Percentiles rank a stretch among this genome's conserved stretches.
phyloP scores from a whole-genome alignment of 23 tunicate genomes.

The Trididemnum miniatum region DNA sequence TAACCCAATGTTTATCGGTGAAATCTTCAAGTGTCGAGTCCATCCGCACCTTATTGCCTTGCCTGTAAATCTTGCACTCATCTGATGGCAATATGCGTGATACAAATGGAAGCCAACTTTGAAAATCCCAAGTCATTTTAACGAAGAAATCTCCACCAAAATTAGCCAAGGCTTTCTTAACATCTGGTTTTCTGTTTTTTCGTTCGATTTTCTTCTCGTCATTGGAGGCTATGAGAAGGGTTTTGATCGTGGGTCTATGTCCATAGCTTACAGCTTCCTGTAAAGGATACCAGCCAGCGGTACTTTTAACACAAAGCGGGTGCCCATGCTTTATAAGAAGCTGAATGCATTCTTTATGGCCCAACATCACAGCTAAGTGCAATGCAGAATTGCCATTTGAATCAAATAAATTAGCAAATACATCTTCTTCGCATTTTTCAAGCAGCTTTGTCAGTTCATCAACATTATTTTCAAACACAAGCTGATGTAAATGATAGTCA shows the following conservation, averaged over 20 bases:
- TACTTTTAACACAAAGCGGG: conserved; percentile 48
- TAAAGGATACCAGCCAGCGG: conserved; percentile 72
- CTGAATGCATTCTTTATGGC: conserved; percentile 74
- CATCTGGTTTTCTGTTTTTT: conserved; percentile 42
- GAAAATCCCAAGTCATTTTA: conserved; percentile 87
- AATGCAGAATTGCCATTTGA: conserved; percentile 87
- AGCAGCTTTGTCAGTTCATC: conserved; percentile 35
- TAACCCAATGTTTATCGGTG: conserved; percentile 72
- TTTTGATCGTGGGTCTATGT: conserved; percentile 53
- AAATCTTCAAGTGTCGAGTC: conserved; percentile 93
- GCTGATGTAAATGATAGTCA: conserved; percentile 55
- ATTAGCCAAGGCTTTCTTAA: conserved; percentile 53
- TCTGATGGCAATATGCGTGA: conserved; percentile 88
- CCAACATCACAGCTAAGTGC: conserved; percentile 78
- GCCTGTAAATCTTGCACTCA: conserved; percentile 61
- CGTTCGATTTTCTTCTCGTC: conserved; percentile 54
- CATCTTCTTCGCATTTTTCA: conserved; percentile 26
- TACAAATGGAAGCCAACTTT: conserved; percentile 93
- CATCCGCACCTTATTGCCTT: conserved; percentile 64
- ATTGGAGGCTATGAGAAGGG: conserved; percentile 36
- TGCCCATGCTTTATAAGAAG: conserved; percentile 59
- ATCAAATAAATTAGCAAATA: conserved; percentile 27
- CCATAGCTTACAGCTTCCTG: conserved; percentile 96
- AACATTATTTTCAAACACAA: conserved; percentile 72
- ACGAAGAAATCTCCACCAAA: conserved; percentile 74